Evolutionary conservation across 2,797 vertebrate genomes (phyloP).

Genomic region (Bovichtus variegatus): DNA sequence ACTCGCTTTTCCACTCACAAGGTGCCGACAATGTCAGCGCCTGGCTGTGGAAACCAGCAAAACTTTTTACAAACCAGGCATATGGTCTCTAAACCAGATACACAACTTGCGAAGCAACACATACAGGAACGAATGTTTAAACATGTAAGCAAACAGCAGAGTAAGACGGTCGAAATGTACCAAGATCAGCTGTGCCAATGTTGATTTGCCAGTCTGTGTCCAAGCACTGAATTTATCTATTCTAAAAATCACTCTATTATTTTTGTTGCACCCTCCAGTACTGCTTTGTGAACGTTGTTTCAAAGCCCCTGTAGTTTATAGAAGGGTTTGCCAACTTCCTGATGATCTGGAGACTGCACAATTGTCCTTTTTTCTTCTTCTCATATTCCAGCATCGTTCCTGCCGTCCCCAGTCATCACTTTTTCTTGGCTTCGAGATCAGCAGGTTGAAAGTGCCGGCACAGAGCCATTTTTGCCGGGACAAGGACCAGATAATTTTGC

Average conservation of each 20-base stretch:
- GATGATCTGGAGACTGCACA: constrained; percentile 25
- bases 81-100: constrained; percentile 21
- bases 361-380: not conserved
- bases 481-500: not conserved
- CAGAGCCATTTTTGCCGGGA: not conserved
- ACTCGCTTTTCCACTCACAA: constrained; percentile 42
- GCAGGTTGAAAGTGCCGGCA: not conserved
- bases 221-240: constrained; percentile 50
- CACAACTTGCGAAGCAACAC: not conserved
- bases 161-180: not conserved
- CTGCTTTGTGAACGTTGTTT: constrained; percentile 41
- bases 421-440: constrained; percentile 11
- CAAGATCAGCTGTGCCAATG: not conserved
- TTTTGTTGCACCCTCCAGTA: constrained; percentile 22
- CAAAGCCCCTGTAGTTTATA: not conserved
- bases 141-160: constrained; percentile 3
- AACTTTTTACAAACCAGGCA: constrained; percentile 13
- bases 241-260: constrained; percentile 45
- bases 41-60: constrained; percentile 23
- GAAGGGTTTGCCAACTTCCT: constrained; percentile 4
- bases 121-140: constrained; percentile 14
- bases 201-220: constrained; percentile 35
- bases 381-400: constrained; percentile 6
- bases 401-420: not conserved
- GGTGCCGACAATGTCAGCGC: constrained; percentile 23